Percentiles rank a stretch among this genome's conserved stretches.
Conservation (phyloP, 1,140 invertebrate genomes). For the Anastrepha obliqua region DNA sequence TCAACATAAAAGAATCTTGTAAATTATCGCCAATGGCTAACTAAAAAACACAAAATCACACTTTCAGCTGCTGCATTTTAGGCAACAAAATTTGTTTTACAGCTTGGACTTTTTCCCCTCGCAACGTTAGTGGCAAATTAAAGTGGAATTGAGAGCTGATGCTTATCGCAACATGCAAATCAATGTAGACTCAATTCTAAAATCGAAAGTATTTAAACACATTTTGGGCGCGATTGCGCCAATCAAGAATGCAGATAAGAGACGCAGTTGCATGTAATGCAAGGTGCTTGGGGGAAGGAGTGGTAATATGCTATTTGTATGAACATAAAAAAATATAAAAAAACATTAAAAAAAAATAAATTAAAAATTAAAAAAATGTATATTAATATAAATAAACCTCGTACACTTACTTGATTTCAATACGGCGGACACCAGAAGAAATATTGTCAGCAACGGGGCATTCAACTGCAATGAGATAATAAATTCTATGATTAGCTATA, state of each 20-base stretch:
- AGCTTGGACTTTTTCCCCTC: background rate
- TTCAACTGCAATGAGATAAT: background rate
- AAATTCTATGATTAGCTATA: background rate
- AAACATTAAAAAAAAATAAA: background rate
- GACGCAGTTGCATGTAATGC: background rate
- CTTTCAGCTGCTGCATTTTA: background rate
- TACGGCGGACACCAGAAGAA: background rate
- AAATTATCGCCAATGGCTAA: background rate
- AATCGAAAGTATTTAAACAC: conserved; percentile 22
- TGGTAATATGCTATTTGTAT: background rate
- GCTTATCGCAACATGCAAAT: conserved; percentile 23
- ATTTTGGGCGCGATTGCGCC: background rate
- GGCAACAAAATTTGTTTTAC: conserved; percentile 9
- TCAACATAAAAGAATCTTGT: conserved; percentile 35
- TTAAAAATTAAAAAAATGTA: background rate
- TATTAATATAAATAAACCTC: background rate
- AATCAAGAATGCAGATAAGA: conserved; percentile 14
- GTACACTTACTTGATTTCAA: background rate
- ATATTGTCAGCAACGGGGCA: background rate
- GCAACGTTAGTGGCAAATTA: background rate
- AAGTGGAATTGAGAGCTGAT: conserved; percentile 46
- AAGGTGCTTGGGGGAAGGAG: background rate
- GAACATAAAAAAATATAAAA: background rate
- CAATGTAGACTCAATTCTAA: conserved; percentile 8
- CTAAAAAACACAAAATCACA: background rate